Evolutionary conservation across 2,113 vertebrate species (phyloP), one percentile per base, ranked within the genome.

Genomic region (Circaetus gallicus): DNA sequence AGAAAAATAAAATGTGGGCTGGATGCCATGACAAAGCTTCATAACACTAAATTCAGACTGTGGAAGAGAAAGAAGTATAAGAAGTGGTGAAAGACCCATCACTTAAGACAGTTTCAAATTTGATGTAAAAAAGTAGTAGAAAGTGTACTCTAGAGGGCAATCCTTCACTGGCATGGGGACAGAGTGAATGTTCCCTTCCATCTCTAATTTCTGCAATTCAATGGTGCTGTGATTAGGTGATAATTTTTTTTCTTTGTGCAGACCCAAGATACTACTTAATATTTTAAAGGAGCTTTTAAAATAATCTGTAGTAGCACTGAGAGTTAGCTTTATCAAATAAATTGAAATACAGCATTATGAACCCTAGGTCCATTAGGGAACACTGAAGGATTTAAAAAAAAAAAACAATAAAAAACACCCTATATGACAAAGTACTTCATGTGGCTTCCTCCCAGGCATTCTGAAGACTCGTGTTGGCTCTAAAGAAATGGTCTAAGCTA

Each of bases 231-330:
- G 78, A 96, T 82, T 87, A 84, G 16, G 65, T 88, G 61, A 70
- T 96, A 29, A 55, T 76, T 90, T 97, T 70, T 93, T 96, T 86
- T 50, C 29, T 45, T 90, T 82, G 19, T 96, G 42, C 66, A 42
- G 81, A 66, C 52, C 81, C 73, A 62, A 92, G 89, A 80, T 94
- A 67, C 36, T 85, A 77, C 16, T 95, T 85, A 86, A 59, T 71
- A 89, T 92, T 87, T 95, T 92, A 92, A 96, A 74, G 62, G 22
- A 61, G 11, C 19, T 82, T 95, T 96, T 86, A 93, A 97, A 93
- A 91, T 97, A 95, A 95, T 90, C 86, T 82, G 77, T 82, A 69
- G 73, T 17, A 79, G 47, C 28, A 58, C 9, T 74, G 95, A 71
- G 74, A 93, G 34, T 84, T 83, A 62, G 32, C 58, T 90, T 87